These are phyloP conservation scores for Ferrisia virgata DNA, from an alignment of 2,888 invertebrate species.

Conservation along the genomic window DNA sequence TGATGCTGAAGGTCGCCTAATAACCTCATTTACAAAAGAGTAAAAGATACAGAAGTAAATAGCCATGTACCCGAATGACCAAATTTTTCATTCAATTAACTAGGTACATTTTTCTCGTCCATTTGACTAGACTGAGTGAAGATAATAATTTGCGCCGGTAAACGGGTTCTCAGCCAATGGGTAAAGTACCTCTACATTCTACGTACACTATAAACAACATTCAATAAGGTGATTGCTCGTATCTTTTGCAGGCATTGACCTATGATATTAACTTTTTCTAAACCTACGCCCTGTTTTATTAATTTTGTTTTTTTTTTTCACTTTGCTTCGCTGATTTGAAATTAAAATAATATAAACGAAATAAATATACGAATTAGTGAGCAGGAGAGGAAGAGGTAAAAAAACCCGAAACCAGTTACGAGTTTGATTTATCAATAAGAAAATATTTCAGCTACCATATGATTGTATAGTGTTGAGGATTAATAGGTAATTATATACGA, in stretches of 20 bases:
- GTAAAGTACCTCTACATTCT: too few relatives aligned
- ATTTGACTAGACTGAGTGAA: background rate
- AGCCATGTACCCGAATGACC: slow-evolving; percentile 1
- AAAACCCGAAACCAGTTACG: background rate
- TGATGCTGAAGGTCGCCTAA: slow-evolving; percentile 25
- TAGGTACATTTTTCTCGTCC: slow-evolving; percentile 1
- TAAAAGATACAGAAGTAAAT: background rate
- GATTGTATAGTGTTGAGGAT: background rate
- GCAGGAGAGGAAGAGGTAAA: background rate
- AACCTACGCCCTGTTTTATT: slow-evolving; percentile 5
- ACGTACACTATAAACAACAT: too few relatives aligned
- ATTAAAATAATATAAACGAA: slow-evolving; percentile 6
- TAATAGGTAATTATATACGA: background rate
- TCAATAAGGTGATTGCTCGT: background rate
- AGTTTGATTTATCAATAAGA: background rate
- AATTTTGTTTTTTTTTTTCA: background rate
- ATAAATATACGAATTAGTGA: too few relatives aligned
- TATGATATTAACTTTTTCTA: background rate
- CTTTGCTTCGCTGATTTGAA: too few relatives aligned
- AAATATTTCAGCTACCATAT: background rate
- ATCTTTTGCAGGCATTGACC: background rate
- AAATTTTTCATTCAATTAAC: slow-evolving; percentile 1
- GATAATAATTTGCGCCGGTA: background rate
- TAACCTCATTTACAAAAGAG: background rate
- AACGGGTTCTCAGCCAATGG: background rate